These are phyloP conservation scores for Naja naja DNA, from an alignment of 2,113 vertebrate genomes.

Conservation along the genomic window DNA sequence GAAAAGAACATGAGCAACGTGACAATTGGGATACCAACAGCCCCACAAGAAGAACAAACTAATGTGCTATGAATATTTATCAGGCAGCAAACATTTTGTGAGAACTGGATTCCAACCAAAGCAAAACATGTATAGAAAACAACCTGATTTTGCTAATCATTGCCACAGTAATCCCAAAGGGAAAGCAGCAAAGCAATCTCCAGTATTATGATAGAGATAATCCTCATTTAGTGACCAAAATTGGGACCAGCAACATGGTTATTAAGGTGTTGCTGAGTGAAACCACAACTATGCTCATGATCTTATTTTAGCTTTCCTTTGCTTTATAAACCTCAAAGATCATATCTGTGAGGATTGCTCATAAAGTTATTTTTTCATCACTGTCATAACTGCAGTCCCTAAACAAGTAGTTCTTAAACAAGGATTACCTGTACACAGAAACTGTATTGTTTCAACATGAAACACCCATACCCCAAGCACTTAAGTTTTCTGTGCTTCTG, in stretches of 20 bases:
- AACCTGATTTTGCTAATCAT: conserved; percentile 22
- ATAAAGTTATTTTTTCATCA: not conserved
- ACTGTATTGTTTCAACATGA: not conserved
- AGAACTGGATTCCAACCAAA: conserved; percentile 16
- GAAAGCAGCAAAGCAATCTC: conserved; percentile 18
- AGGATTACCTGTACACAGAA: not conserved
- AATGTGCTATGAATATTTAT: conserved; percentile 29
- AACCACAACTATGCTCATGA: not conserved
- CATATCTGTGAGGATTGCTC: not conserved
- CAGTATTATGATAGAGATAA: not conserved
- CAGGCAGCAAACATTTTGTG: not conserved
- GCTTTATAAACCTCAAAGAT: not conserved
- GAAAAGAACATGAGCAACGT: not conserved
- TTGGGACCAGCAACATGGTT: not conserved
- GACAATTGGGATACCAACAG: not conserved
- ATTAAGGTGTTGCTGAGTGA: not conserved
- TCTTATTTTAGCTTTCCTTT: not conserved
- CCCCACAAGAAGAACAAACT: conserved; percentile 1
- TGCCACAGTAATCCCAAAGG: conserved; percentile 35
- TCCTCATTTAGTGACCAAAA: not conserved
- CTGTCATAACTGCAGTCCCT: not conserved
- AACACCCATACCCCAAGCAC: not conserved
- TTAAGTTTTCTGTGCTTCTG: not conserved
- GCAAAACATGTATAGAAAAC: conserved; percentile 47
- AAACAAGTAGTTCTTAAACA: not conserved